Evolutionary conservation across 2,888 invertebrate genomes (phyloP).

Genomic region (Rhopalosiphum nymphaeae): DNA sequence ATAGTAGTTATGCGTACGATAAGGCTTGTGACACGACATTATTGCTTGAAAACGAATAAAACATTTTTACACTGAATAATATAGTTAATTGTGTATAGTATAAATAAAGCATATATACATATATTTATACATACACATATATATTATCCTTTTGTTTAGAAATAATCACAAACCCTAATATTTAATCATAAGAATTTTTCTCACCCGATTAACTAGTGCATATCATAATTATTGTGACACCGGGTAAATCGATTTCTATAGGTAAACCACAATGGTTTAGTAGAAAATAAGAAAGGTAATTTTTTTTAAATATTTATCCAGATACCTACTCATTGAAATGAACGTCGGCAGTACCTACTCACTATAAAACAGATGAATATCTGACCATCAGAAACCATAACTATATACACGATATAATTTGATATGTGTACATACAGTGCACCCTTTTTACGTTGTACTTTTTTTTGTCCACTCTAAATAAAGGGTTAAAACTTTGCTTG

Average conservation of each 20-base stretch:
- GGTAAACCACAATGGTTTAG: conserved; percentile 18
- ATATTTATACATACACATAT: neutral
- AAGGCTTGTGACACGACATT: neutral
- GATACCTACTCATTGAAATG: conserved; percentile 28
- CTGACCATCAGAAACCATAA: conserved; percentile 60
- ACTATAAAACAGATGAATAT: conserved; percentile 60
- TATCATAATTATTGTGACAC: conserved; percentile 54
- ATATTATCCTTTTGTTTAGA: neutral
- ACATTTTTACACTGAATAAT: neutral
- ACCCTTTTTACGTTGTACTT: conserved; percentile 47
- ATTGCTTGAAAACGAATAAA: neutral
- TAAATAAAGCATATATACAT: neutral
- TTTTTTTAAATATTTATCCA: conserved; percentile 58
- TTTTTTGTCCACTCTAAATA: conserved; percentile 42
- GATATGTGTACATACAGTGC: conserved; percentile 46
- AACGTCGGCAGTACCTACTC: neutral
- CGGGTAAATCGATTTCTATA: conserved; percentile 43
- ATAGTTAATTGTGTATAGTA: neutral
- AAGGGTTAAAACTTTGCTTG: conserved; percentile 58
- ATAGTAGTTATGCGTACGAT: neutral
- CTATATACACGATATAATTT: conserved; percentile 44
- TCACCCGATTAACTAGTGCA: conserved; percentile 50
- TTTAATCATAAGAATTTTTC: conserved; percentile 36
- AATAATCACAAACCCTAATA: conserved; percentile 35
- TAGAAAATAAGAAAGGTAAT: conserved; percentile 38